Evolutionary conservation across 2,888 invertebrate genomes (phyloP).

Genomic region (Drosophila quinaria): DNA sequence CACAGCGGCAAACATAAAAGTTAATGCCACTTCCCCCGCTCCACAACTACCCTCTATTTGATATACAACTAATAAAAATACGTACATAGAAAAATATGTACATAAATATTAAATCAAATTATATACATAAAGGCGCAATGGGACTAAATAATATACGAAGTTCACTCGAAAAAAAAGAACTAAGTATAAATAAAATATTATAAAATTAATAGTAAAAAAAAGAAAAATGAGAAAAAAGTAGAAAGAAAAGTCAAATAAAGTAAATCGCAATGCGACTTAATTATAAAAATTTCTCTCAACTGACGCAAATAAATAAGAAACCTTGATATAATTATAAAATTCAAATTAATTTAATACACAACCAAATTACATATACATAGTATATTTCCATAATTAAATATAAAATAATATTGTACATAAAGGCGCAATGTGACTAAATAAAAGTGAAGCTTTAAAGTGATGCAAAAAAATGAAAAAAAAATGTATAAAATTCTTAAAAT

Average conservation of each 20-base stretch:
- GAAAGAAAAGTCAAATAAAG: background rate
- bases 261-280: slow-evolving; percentile 20
- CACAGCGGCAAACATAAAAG: slow-evolving; percentile 38
- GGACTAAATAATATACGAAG: background rate
- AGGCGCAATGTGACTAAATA: slow-evolving; percentile 32
- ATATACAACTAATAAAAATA: background rate
- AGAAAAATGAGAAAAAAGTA: background rate
- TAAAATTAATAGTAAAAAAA: background rate
- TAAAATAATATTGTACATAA: slow-evolving; percentile 1
- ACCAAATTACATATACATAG: no score
- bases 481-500: background rate
- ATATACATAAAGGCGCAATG: slow-evolving; percentile 23
- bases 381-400: background rate
- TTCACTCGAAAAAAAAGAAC: no score
- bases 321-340: background rate
- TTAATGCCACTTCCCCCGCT: slow-evolving; percentile 2
- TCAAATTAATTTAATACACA: background rate
- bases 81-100: background rate
- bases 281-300: slow-evolving; percentile 7
- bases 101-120: background rate
- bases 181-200: background rate
- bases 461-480: background rate
- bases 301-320: background rate
- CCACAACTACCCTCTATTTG: background rate
- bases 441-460: slow-evolving; percentile 9